Evolutionary conservation across 2,797 vertebrate species (phyloP).

Genomic region (Pterois miles): DNA sequence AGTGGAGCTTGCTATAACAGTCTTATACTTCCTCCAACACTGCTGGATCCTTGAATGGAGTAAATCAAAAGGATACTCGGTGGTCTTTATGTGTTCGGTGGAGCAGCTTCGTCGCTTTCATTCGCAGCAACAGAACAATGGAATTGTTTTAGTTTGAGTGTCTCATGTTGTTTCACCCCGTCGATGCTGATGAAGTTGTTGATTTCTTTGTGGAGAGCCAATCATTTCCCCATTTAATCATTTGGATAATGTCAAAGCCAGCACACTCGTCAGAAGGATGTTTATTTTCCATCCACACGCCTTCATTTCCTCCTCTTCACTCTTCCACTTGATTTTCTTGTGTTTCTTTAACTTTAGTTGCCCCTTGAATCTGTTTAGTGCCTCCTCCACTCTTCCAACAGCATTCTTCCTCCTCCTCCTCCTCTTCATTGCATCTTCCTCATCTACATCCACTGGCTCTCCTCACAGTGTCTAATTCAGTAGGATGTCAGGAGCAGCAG

Average conservation of each 20-base stretch:
- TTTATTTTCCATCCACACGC: slow-evolving; percentile 6
- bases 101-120: not conserved
- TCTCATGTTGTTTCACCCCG: not conserved
- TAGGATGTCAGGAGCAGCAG: slow-evolving; percentile 25
- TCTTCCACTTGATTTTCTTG: not conserved
- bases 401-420: slow-evolving; percentile 6
- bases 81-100: not conserved
- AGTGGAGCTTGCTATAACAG: not conserved
- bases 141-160: slow-evolving; percentile 3
- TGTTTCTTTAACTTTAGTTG: slow-evolving; percentile 1
- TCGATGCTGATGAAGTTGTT: not conserved
- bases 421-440: slow-evolving; percentile 20
- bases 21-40: not conserved
- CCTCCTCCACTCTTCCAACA: slow-evolving; percentile 4
- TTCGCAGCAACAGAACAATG: slow-evolving; percentile 1
- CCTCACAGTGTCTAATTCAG: slow-evolving; percentile 38
- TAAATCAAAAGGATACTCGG: not conserved
- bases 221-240: slow-evolving; percentile 6
- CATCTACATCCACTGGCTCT: slow-evolving; percentile 29
- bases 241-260: not conserved
- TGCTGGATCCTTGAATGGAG: not conserved
- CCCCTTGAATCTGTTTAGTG: slow-evolving; percentile 12
- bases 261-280: not conserved
- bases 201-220: not conserved
- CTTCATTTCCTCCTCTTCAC: slow-evolving; percentile 14